Percentiles rank a stretch among this genome's conserved stretches.
These are phyloP conservation scores for Pagetopsis macropterus DNA, from an alignment of 2,797 vertebrate species.

Conservation along the genomic window DNA sequence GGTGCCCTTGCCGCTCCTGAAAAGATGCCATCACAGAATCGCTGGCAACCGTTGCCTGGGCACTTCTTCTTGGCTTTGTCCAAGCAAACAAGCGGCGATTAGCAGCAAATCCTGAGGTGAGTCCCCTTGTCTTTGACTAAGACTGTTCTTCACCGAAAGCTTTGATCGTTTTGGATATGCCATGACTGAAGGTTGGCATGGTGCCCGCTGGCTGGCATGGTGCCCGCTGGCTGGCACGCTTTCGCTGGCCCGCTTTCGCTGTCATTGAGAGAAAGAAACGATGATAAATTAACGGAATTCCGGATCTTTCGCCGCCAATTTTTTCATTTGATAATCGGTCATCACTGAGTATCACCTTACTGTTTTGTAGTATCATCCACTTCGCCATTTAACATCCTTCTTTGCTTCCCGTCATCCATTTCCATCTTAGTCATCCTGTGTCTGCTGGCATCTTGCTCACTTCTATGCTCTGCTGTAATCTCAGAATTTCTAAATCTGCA, in stretches of 20 bases:
- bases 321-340: slow-evolving; percentile 37
- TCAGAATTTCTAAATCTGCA: slow-evolving; percentile 43
- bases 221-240: slow-evolving; percentile 62
- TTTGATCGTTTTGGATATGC: slow-evolving; percentile 45
- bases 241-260: slow-evolving; percentile 49
- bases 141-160: slow-evolving; percentile 45
- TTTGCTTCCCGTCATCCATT: slow-evolving; percentile 45
- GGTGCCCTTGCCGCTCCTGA: slow-evolving; percentile 55
- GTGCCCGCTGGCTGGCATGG: slow-evolving; percentile 45
- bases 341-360: slow-evolving; percentile 21
- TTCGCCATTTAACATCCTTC: slow-evolving; percentile 44
- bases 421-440: slow-evolving; percentile 52
- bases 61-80: slow-evolving; percentile 73
- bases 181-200: slow-evolving; percentile 62
- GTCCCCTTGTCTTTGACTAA: slow-evolving; percentile 56
- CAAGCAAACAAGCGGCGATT: slow-evolving; percentile 69
- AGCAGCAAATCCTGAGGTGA: slow-evolving; percentile 75
- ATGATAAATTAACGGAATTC: slow-evolving; percentile 33
- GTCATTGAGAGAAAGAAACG: slow-evolving; percentile 47
- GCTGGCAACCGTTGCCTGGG: slow-evolving; percentile 70
- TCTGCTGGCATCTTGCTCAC: slow-evolving; percentile 63
- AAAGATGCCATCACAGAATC: slow-evolving; percentile 73
- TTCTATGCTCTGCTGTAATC: slow-evolving; percentile 44
- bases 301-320: slow-evolving; percentile 31
- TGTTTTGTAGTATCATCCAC: slow-evolving; percentile 35